Evolutionary conservation across 2,797 vertebrate species (phyloP).

Genomic region (Sebastes jordani): DNA sequence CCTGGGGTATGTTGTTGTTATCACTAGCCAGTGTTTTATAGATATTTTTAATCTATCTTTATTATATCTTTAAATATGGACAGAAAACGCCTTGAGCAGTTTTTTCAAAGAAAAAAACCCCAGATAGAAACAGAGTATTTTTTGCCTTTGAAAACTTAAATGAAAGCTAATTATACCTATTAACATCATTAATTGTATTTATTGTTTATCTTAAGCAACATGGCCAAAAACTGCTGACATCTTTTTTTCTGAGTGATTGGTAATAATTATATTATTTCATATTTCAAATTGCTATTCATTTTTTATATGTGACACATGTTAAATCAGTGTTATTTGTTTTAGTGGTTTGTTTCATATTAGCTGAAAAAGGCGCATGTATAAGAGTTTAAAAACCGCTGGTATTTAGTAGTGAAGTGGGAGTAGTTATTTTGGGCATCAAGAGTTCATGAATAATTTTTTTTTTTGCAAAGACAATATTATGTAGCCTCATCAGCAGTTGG

Average conservation of each 20-base stretch:
- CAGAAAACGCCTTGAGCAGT: not conserved
- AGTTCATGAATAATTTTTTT: too few relatives aligned
- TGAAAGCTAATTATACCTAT: not conserved
- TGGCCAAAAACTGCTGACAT: not conserved
- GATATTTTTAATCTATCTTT: not conserved
- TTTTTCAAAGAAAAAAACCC: too few relatives aligned
- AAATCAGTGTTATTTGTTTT: not conserved
- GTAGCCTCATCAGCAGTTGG: not conserved
- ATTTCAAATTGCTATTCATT: not conserved
- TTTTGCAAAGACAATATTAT: not conserved
- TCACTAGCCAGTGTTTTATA: not conserved
- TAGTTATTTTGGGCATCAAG: not conserved
- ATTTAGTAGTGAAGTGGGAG: not conserved
- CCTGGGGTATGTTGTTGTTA: not conserved
- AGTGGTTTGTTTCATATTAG: not conserved
- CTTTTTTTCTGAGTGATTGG: too few relatives aligned
- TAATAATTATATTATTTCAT: too few relatives aligned
- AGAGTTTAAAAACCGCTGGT: not conserved
- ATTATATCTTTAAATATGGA: not conserved
- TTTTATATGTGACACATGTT: not conserved
- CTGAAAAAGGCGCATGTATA: not conserved
- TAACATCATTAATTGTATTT: accelerated
- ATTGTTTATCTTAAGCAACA: not conserved
- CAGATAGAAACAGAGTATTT: too few relatives aligned
- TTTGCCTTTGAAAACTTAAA: not conserved